Evolutionary conservation across 2,888 invertebrate species (phyloP), one percentile per base, ranked within the genome.

Genomic region (Cetonia aurata): DNA sequence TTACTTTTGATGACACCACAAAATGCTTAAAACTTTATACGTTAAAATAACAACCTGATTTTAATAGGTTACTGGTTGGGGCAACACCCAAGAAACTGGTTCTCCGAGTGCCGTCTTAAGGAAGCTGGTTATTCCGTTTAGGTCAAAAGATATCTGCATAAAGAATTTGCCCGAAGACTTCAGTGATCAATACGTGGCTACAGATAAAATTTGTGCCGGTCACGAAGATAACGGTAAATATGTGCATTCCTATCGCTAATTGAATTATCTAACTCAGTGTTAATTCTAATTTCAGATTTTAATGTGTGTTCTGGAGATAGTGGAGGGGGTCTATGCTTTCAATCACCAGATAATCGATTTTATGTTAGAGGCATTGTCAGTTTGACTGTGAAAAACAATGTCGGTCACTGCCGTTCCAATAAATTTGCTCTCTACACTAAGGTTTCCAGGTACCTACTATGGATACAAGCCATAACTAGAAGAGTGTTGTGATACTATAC

Each of bases 291-390:
- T 77, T 59, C 72, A 85, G 85, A 84, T 68, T 81, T 83, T 12
- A 78, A 85, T 1, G 86, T 85, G 10, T 86, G 86, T 69, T 79
- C 83, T 53, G 87, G 86, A 3, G 86, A 86, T 73, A 86, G 86
- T 73, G 87, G 87, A 0, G 85, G 86, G 8, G 86, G 85, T 50
- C 78, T 86, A n/a, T 82, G 83, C 1, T 83, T 86, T 53, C 72
- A 78, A 53, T 78, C 73, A 13, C 75, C 74, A 1, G n/a, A 12
- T 19, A 12, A 19, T 3, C 73, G 82, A 3, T 85, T 82, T 81
- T 86, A 82, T 72, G 75, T 86, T 4, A 79, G 82, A 53, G 86
- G 86, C 0, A 79, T 86, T 59, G 86, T 86, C 2, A 86, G 85
- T 70, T 77, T 83, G 44, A 80, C 83, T 10, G 71, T 83, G 4